These are phyloP conservation scores for Chelonia mydas DNA, from an alignment of 2,797 vertebrate species.

Conservation along the genomic window DNA sequence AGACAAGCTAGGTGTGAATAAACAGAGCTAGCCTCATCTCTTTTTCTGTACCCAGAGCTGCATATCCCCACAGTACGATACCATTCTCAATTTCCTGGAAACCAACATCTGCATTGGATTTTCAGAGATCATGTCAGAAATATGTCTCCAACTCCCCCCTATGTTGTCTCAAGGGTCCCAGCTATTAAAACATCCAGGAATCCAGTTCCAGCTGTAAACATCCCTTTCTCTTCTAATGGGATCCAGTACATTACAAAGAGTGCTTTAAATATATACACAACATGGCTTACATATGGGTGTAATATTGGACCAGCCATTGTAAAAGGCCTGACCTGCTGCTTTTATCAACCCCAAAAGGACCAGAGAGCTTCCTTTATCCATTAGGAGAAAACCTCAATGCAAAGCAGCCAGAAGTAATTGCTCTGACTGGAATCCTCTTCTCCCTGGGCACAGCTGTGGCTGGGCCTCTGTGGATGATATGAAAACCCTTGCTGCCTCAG, in stretches of 20 bases:
- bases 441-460: no score
- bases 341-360: conserved; percentile 6
- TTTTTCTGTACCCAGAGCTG: not conserved
- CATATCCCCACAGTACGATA: not conserved
- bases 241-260: not conserved
- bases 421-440: not conserved
- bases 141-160: conserved; percentile 62
- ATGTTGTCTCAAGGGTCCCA: conserved; percentile 63
- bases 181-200: conserved; percentile 49
- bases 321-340: not conserved
- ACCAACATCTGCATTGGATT: conserved; percentile 65
- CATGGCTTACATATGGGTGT: not conserved
- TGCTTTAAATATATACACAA: not conserved
- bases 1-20: conserved; percentile 1
- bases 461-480: rapidly evolving
- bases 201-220: conserved; percentile 37
- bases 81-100: conserved; percentile 46
- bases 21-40: not conserved
- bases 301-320: not conserved
- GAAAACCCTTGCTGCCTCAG: rapidly evolving
- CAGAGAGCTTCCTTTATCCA: not conserved
- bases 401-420: not conserved
- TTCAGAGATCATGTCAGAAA: conserved; percentile 47
- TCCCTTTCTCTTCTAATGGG: conserved; percentile 21
- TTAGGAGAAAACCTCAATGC: not conserved